Evolutionary conservation across 2,888 invertebrate species (phyloP).

Genomic region (Parthenolecanium corni): DNA sequence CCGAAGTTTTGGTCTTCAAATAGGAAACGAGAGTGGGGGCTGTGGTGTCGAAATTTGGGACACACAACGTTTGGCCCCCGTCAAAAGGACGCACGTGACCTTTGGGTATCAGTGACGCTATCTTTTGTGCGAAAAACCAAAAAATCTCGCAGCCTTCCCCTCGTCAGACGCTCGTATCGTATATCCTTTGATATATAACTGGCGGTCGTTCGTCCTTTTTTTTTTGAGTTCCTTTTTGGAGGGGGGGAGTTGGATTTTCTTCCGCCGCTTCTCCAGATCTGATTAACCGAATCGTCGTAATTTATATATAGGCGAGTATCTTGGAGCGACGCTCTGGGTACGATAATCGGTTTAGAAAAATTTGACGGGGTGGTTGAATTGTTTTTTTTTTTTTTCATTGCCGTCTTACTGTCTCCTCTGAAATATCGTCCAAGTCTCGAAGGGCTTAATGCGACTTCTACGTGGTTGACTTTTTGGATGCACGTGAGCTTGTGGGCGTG

Average conservation of each 20-base stretch:
- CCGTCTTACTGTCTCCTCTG: not conserved
- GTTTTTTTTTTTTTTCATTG: not conserved
- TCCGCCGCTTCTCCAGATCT: constrained; percentile 8
- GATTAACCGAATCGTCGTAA: constrained; percentile 9
- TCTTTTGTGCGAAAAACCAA: constrained; percentile 3
- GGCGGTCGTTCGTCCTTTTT: not conserved
- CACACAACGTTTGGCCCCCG: too few species aligned
- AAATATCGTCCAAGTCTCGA: not conserved
- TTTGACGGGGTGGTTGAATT: not conserved
- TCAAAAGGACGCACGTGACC: constrained; percentile 3
- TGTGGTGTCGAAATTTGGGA: too few species aligned
- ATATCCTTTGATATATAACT: constrained; percentile 20
- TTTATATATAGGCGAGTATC: not conserved
- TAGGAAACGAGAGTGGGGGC: too few species aligned
- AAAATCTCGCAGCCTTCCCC: not conserved
- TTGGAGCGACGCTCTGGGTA: not conserved
- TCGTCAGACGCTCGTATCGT: constrained; percentile 8
- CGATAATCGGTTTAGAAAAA: not conserved
- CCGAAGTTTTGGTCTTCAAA: not conserved
- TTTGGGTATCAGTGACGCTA: constrained; percentile 12
- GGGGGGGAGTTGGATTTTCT: too few species aligned
- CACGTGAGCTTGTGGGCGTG: not conserved
- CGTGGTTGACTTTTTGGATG: not conserved
- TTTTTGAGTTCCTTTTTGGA: too few species aligned
- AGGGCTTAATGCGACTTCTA: not conserved